Percentiles rank a stretch among this genome's conserved stretches.
These are phyloP conservation scores for Melanchra persicariae DNA, from an alignment of 2,888 invertebrate genomes.

Conservation along the genomic window DNA sequence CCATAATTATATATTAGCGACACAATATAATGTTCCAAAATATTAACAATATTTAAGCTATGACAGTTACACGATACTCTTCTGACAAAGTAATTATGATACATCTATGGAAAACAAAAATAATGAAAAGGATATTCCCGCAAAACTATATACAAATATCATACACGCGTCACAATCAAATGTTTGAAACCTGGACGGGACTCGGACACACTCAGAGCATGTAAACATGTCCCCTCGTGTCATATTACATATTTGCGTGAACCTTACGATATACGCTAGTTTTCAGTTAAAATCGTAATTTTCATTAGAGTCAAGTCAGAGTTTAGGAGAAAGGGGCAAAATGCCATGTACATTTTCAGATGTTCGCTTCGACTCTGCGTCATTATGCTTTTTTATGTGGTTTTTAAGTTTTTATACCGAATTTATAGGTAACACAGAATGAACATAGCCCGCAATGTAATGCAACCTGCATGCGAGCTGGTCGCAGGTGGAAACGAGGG, in stretches of 20 bases:
- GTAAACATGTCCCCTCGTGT: slow-evolving; percentile 36
- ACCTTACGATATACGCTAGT: not conserved
- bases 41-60: slow-evolving; percentile 50
- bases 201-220: slow-evolving; percentile 56
- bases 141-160: slow-evolving; percentile 52
- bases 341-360: not conserved
- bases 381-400: too few species aligned
- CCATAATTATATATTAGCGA: slow-evolving; percentile 42
- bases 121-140: slow-evolving; percentile 37
- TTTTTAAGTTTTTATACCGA: too few species aligned
- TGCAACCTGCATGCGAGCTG: too few species aligned
- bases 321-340: not conserved
- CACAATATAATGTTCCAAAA: slow-evolving; percentile 33
- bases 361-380: not conserved
- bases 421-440: too few species aligned
- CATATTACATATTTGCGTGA: not conserved
- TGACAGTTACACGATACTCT: slow-evolving; percentile 31
- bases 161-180: slow-evolving; percentile 48
- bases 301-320: not conserved
- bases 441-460: too few species aligned
- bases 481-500: too few species aligned
- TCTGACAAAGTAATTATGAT: slow-evolving; percentile 27
- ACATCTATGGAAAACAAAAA: slow-evolving; percentile 34
- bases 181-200: slow-evolving; percentile 62
- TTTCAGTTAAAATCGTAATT: not conserved